Evolutionary conservation across 2,888 invertebrate genomes (phyloP), one percentile per base, ranked within the genome.

Genomic region (Lithophane leautieri): DNA sequence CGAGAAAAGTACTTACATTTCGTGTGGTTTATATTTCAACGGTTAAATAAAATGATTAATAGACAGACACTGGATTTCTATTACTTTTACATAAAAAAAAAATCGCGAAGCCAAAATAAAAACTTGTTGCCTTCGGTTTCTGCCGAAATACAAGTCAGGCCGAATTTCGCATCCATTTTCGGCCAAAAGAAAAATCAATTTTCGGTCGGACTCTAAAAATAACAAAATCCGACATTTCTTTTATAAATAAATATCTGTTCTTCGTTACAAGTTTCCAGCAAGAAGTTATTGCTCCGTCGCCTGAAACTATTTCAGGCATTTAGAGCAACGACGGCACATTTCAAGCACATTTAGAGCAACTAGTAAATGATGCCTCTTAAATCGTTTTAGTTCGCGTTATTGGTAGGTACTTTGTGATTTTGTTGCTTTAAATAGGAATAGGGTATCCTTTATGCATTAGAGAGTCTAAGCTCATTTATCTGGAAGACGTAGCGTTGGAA

Each of bases 241-340:
- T 80, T 47, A 47, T 47, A 66, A 47, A 85, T 81, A 79, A 80
- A 85, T 86, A 87, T 65, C 76, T 77, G 70, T 85, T 83, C 76
- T 70, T 42, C 22, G 79, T 80, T 84, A 76, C 74, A 70, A 81
- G 71, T 81, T 83, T 78, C 73, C 68, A 61, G 68, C 65, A 34
- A 40, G 70, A 25, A 66, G 81, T 83, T 83, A 79, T 77, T 76
- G 61, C 83, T 73, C 69, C 68, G 73, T 78, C 74, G 79, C 75
- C 63, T 78, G 69, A 70, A 83, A 71, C 81, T 47, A 83, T 86
- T 86, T 86, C 79, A 73, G 74, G 52, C 76, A 61, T 70, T 85
- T 74, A 77, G 19, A 56, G 66, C 65, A 70, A 69, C 62, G 60
- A 52, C 34, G 40, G 63, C 8, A 44, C 70, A 78, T 79, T 83